Percentiles rank a stretch among this genome's conserved stretches.
These are phyloP conservation scores for Cherax quadricarinatus DNA, from an alignment of 1,140 invertebrate species.

Conservation along the genomic window DNA sequence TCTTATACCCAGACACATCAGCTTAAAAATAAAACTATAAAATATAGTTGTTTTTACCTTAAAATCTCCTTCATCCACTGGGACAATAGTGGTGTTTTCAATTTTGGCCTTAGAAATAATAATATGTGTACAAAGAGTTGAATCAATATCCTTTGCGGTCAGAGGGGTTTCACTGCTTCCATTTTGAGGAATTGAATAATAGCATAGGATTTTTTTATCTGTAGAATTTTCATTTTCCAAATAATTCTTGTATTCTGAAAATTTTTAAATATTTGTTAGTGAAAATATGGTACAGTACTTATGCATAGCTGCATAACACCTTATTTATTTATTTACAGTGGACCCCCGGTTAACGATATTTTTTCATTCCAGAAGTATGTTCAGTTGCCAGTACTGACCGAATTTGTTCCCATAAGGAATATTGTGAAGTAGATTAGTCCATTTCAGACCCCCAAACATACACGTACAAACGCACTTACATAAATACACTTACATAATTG, in stretches of 20 bases:
- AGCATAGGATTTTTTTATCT: not conserved
- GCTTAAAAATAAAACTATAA: too few relatives aligned
- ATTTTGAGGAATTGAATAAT: not conserved
- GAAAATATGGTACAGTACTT: not conserved
- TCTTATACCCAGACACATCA: too few relatives aligned
- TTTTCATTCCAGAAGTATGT: too few relatives aligned
- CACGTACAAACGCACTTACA: too few relatives aligned
- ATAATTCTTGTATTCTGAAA: not conserved
- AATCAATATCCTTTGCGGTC: not conserved
- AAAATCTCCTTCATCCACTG: not conserved
- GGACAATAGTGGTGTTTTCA: slow-evolving; percentile 22
- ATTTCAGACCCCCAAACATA: too few relatives aligned
- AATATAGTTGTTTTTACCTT: not conserved
- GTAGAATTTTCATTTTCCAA: not conserved
- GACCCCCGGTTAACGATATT: too few relatives aligned
- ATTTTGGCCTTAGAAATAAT: slow-evolving; percentile 4
- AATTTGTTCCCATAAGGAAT: too few relatives aligned
- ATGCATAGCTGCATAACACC: not conserved
- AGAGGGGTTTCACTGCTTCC: not conserved
- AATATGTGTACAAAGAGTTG: slow-evolving; percentile 20
- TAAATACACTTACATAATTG: too few relatives aligned
- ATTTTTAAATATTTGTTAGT: not conserved
- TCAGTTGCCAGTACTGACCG: too few relatives aligned
- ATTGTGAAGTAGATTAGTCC: too few relatives aligned
- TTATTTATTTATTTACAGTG: too few relatives aligned